Evolutionary conservation across 2,113 vertebrate genomes (phyloP).

Genomic region (Pituophis catenifer): DNA sequence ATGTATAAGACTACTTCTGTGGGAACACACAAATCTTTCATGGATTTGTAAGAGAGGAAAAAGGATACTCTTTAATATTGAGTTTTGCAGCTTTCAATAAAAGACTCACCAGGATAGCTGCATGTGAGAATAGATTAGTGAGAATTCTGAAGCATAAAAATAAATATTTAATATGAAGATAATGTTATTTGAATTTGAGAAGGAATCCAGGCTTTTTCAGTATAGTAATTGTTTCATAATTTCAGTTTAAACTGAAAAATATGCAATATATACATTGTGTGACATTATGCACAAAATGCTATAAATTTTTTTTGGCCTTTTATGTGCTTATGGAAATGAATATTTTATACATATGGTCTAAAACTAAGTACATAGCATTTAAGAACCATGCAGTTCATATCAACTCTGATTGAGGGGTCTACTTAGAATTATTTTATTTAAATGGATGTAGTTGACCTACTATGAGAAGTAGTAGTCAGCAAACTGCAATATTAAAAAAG

Average conservation of each 20-base stretch:
- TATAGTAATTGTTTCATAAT: not conserved
- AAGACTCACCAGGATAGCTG: not conserved
- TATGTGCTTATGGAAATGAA: not conserved
- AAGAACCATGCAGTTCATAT: not conserved
- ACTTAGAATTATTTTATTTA: not conserved
- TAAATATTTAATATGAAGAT: rapidly evolving
- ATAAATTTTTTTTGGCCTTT: not conserved
- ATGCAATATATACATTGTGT: no score
- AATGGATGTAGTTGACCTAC: not conserved
- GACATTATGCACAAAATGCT: not conserved
- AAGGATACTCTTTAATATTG: not conserved
- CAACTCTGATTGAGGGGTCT: not conserved
- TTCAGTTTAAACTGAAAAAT: not conserved
- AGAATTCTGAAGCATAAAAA: not conserved
- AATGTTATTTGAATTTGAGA: not conserved
- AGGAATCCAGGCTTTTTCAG: not conserved
- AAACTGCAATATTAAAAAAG: not conserved
- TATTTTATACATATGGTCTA: not conserved
- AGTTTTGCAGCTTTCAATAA: not conserved
- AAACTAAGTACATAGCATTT: not conserved
- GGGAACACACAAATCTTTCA: not conserved
- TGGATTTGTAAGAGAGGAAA: not conserved
- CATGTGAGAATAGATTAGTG: not conserved
- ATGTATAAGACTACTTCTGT: not conserved
- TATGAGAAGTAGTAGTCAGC: not conserved